A percentile compares a stretch with the other conserved stretches of the same genome.
Conservation (phyloP, 37 sponge, comb jelly and placozoan genomes). For the Dysidea cf. avara region DNA sequence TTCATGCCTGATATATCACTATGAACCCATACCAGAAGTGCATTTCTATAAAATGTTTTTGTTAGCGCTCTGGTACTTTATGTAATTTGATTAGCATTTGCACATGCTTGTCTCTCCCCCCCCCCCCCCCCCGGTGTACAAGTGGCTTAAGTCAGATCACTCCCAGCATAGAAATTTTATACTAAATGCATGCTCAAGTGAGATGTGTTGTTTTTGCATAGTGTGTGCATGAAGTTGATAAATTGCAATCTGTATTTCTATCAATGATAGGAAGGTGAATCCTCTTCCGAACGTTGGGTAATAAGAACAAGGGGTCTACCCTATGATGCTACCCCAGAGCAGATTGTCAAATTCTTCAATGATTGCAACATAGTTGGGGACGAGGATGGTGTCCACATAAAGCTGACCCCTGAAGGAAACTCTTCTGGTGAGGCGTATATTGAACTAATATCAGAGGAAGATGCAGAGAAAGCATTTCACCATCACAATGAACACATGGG, state of each 20-base stretch:
- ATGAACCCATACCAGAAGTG: too few species aligned
- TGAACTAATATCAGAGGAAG: constrained; percentile 29
- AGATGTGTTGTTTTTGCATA: neutral
- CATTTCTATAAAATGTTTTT: too few species aligned
- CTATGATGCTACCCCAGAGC: constrained; percentile 56
- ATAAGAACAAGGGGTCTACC: constrained; percentile 65
- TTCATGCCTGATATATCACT: too few species aligned
- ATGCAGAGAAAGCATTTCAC: constrained; percentile 50
- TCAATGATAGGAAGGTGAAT: neutral
- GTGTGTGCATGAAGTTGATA: neutral
- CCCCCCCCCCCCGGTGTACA: neutral
- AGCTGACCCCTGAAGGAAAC: constrained; percentile 53
- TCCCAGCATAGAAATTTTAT: neutral
- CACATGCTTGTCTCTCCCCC: too few species aligned
- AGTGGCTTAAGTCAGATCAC: neutral
- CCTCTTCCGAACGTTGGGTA: constrained; percentile 10
- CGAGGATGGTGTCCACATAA: constrained; percentile 47
- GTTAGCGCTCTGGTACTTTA: too few species aligned
- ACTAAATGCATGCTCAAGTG: neutral
- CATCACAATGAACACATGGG: constrained; percentile 49
- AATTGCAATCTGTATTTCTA: neutral
- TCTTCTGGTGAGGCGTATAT: constrained; percentile 58
- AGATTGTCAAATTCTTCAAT: constrained; percentile 60
- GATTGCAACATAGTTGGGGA: constrained; percentile 40
- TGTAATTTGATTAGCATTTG: too few species aligned